These are phyloP conservation scores for Diarsia brunnea DNA, from an alignment of 2,888 invertebrate species.

Conservation along the genomic window DNA sequence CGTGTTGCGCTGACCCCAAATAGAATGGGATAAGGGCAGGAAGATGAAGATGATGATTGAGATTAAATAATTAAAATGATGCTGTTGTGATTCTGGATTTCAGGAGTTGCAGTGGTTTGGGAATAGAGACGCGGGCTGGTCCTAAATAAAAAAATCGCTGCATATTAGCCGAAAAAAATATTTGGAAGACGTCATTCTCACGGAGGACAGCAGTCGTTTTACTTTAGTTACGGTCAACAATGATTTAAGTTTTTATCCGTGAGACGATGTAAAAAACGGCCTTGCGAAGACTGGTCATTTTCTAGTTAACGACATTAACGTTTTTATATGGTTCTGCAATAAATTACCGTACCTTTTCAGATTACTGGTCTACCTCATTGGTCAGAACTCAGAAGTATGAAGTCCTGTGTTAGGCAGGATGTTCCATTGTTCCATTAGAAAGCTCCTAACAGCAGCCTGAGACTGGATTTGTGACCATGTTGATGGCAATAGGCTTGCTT, in stretches of 20 bases:
- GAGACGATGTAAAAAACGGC: neutral
- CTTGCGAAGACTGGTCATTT: neutral
- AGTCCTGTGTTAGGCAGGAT: neutral
- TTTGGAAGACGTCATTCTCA: neutral
- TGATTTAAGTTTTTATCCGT: neutral
- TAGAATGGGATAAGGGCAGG: too few relatives aligned
- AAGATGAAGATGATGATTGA: too few relatives aligned
- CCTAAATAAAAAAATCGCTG: too few relatives aligned
- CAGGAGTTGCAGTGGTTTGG: too few relatives aligned
- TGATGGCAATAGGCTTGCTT: neutral
- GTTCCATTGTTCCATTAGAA: neutral
- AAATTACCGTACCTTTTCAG: neutral
- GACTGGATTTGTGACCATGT: neutral
- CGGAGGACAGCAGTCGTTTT: neutral
- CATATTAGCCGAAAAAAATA: too few relatives aligned
- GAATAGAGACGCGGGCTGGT: too few relatives aligned
- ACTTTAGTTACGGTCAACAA: neutral
- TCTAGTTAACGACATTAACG: neutral
- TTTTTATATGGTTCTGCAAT: neutral
- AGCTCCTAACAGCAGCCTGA: neutral
- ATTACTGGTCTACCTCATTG: neutral
- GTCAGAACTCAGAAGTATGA: neutral
- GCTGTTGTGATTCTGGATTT: too few relatives aligned
- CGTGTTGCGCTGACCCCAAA: too few relatives aligned
- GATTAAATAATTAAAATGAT: too few relatives aligned